Evolutionary conservation across 2,113 vertebrate genomes (phyloP), one percentile per base, ranked within the genome.

Genomic region (Cervus canadensis): DNA sequence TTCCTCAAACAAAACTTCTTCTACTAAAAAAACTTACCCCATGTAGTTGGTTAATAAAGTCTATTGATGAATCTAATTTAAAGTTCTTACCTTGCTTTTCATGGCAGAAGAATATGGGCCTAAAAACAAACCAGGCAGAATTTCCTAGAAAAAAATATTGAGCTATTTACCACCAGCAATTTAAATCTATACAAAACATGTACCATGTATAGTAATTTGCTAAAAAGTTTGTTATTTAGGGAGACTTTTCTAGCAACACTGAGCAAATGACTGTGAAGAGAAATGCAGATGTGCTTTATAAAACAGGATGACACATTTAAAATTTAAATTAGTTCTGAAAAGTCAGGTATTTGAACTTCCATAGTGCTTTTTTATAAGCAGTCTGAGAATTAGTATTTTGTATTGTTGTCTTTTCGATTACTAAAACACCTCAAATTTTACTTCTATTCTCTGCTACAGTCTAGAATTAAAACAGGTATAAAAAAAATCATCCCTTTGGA

Each of bases 101-200:
- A 99, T 99, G 97, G 99, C 99, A 98, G 99, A 99, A 98, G 99
- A 99, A 98, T 99, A 99, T 7, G 99, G 99, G 97, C 99, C 99
- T 99, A 99, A 99, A 99, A 99, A 99, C 94, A 99, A 99, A 97
- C 99, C 99, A 94, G 99, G 99, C 98, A 99, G 99, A 97, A 99
- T 99, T 99, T 99, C 99, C 99, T 99, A 97, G 96, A n/a, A 94
- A 94, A 96, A 94, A 71, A 81, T 59, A 91, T 45, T 36, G 48
- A 96, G 43, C 43, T 40, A 97, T 60, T 95, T 62, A 76, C 48
- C 48, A 83, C 87, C 48, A 97, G 52, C 36, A 91, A 78, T 19
- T 88, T 96, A 96, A 91, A 88, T 67, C 56, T 82, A 93, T 28
- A 97, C 52, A 91, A 93, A 86, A 78, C 74, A 89, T 56, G 21